Conservation (phyloP, 2,797 vertebrate genomes). For the Falco cherrug region DNA sequence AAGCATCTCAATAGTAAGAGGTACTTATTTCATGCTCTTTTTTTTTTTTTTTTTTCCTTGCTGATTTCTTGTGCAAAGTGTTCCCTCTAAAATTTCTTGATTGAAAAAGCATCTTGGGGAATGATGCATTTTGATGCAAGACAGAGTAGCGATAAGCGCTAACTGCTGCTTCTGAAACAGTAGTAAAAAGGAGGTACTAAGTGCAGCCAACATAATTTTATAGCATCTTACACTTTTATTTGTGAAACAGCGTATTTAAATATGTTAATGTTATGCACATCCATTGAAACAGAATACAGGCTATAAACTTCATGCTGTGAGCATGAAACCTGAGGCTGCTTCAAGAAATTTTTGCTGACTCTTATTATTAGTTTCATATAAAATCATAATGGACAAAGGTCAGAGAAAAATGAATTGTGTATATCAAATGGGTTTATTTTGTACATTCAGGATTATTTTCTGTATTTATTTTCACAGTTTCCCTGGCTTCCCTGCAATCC, state of each 20-base stretch:
- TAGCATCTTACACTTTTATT: background rate
- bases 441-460: fast-evolving
- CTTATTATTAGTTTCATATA: background rate
- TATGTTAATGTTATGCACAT: background rate
- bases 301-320: background rate
- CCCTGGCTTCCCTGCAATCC: background rate
- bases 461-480: background rate
- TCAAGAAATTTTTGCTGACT: background rate
- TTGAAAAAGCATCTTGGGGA: background rate
- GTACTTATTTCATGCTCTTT: background rate
- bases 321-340: background rate
- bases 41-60: background rate
- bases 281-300: background rate
- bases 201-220: background rate
- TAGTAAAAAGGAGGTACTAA: background rate
- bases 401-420: background rate
- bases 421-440: background rate
- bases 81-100: background rate
- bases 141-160: background rate
- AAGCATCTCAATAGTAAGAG: background rate
- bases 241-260: background rate
- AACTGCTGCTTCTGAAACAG: background rate
- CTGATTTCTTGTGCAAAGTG: background rate
- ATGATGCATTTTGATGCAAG: background rate
- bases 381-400: background rate